phyloP scores from a whole-genome alignment of 2,113 vertebrate genomes.

The Mormoops blainvillei region DNA sequence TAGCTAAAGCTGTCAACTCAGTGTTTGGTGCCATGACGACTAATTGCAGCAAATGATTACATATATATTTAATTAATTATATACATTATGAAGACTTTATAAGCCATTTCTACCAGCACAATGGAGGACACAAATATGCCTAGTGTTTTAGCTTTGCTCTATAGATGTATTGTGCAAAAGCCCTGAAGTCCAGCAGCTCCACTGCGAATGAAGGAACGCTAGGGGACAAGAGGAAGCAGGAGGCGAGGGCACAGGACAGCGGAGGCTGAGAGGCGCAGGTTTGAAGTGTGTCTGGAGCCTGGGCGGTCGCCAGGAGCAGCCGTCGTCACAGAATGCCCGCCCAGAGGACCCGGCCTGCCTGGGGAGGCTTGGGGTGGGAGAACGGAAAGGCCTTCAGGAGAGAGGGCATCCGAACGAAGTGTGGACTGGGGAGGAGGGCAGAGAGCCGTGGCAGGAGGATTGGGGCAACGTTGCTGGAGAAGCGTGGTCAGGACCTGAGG shows the following conservation, averaged over 20 bases:
- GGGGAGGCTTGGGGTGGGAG: neutral
- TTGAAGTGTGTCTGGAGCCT: neutral
- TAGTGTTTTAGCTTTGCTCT: neutral
- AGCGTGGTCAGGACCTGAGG: neutral
- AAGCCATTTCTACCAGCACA: neutral
- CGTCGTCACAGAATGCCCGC: fast-evolving
- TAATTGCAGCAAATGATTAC: neutral
- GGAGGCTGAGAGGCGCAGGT: neutral
- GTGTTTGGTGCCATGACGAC: neutral
- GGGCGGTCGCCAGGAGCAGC: neutral
- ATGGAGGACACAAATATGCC: neutral
- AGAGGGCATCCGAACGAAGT: neutral
- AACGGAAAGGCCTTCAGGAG: fast-evolving
- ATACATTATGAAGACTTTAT: neutral
- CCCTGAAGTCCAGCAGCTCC: neutral
- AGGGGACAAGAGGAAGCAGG: neutral
- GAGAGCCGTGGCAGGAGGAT: fast-evolving
- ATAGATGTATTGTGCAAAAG: neutral
- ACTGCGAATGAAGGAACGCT: neutral
- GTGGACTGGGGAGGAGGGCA: neutral
- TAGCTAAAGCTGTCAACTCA: neutral
- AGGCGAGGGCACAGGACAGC: neutral
- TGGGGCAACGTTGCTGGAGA: neutral
- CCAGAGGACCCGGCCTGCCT: fast-evolving
- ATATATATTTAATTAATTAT: neutral